A percentile compares a stretch with the other conserved stretches of the same genome.
These are phyloP conservation scores for Galbula dea DNA, from an alignment of 2,113 vertebrate species.

Conservation along the genomic window DNA sequence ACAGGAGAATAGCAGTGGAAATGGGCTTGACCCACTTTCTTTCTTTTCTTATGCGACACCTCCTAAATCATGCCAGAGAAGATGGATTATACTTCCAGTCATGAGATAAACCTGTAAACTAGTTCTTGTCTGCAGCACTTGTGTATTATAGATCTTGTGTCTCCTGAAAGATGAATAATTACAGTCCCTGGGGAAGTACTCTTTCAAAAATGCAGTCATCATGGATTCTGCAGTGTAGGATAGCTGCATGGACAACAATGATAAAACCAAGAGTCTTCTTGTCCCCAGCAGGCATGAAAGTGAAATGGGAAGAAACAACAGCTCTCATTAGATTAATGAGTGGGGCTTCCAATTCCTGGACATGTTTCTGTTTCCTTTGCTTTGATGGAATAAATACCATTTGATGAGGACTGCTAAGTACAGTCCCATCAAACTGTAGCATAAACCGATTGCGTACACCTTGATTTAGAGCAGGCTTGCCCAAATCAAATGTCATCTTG, in stretches of 20 bases:
- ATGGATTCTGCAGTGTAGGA: slow-evolving; percentile 55
- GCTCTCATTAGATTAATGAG: slow-evolving; percentile 57
- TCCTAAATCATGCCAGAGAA: slow-evolving; percentile 72
- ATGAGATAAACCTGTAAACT: slow-evolving; percentile 76
- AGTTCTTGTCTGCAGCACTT: slow-evolving; percentile 66
- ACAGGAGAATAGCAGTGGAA: slow-evolving; percentile 21
- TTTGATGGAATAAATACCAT: slow-evolving; percentile 61
- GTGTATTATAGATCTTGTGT: slow-evolving; percentile 72
- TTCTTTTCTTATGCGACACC: slow-evolving; percentile 26
- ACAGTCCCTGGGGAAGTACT: slow-evolving; percentile 57
- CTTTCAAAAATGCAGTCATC: slow-evolving; percentile 62
- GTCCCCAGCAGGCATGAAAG: slow-evolving; percentile 65
- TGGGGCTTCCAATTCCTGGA: slow-evolving; percentile 37
- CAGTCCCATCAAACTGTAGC: slow-evolving; percentile 44
- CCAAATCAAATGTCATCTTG: not conserved
- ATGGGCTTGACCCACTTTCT: slow-evolving; percentile 50
- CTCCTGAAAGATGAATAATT: slow-evolving; percentile 76
- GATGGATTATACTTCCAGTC: slow-evolving; percentile 69
- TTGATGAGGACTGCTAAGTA: slow-evolving; percentile 38
- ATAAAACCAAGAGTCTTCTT: slow-evolving; percentile 59
- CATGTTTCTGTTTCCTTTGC: slow-evolving; percentile 40
- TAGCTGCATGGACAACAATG: slow-evolving; percentile 57
- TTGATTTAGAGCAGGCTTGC: slow-evolving; percentile 41
- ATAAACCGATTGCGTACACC: not conserved
- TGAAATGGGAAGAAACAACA: slow-evolving; percentile 47